phyloP scores from a whole-genome alignment of 2,797 vertebrate genomes.

The Acipenser ruthenus region DNA sequence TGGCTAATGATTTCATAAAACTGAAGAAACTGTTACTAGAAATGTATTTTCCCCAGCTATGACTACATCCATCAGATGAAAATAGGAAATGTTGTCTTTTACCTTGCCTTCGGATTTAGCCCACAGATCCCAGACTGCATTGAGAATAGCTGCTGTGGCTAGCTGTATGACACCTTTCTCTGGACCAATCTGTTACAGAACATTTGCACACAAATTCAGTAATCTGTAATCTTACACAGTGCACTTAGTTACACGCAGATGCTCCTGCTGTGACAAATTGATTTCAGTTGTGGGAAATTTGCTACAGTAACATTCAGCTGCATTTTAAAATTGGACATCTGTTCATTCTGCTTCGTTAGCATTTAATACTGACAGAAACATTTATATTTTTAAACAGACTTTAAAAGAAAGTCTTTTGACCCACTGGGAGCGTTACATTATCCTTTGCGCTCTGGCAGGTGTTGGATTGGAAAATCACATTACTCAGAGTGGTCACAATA shows the following conservation, averaged over 20 bases:
- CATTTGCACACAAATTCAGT: background rate
- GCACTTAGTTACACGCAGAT: background rate
- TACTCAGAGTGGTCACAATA: background rate
- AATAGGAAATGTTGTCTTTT: constrained; percentile 1
- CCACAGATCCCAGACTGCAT: constrained; percentile 75
- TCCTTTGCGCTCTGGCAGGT: no score
- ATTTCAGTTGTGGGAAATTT: background rate
- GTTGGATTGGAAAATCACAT: no score
- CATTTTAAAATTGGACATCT: background rate
- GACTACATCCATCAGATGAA: no score
- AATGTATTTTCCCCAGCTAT: no score
- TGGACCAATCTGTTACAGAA: constrained; percentile 53
- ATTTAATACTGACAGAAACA: no score
- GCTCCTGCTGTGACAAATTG: background rate
- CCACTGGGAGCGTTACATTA: no score
- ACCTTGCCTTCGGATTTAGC: constrained; percentile 67
- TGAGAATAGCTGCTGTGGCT: constrained; percentile 61
- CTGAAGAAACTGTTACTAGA: no score
- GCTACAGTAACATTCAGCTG: background rate
- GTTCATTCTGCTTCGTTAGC: background rate
- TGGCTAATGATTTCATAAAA: no score
- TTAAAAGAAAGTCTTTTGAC: no score
- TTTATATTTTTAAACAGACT: no score
- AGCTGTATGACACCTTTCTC: constrained; percentile 71
- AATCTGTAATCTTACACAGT: no score